A percentile compares a stretch with the other conserved stretches of the same genome.
Evolutionary conservation across 1,140 invertebrate species (phyloP).

Genomic region (Charaxes varanes): DNA sequence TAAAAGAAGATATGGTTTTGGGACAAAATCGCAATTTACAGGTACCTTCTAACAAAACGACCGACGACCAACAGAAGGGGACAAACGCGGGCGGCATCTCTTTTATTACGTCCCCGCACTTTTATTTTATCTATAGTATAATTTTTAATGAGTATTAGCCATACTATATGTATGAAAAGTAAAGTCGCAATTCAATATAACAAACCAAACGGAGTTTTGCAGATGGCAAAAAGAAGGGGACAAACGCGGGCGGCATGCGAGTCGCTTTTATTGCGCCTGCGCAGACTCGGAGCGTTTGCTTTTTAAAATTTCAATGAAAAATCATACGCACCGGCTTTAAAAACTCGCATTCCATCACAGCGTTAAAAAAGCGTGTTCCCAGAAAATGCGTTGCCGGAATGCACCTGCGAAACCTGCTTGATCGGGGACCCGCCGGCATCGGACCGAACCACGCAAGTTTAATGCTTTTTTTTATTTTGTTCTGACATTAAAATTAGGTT

Average conservation of each 20-base stretch:
- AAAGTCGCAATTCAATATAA: no score
- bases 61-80: slow-evolving; percentile 43
- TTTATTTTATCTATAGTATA: no score
- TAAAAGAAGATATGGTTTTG: no score
- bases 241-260: slow-evolving; percentile 36
- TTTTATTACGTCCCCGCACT: slow-evolving; percentile 42
- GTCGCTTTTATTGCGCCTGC: slow-evolving; percentile 43
- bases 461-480: no score
- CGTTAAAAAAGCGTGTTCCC: slow-evolving; percentile 56
- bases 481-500: no score
- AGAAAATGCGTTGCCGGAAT: slow-evolving; percentile 59
- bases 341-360: slow-evolving; percentile 49
- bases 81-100: slow-evolving; percentile 36
- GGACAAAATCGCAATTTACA: no score
- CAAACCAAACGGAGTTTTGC: slow-evolving; percentile 41
- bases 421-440: slow-evolving; percentile 36
- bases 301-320: slow-evolving; percentile 69
- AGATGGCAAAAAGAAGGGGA: slow-evolving; percentile 43
- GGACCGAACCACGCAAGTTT: slow-evolving; percentile 24
- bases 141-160: no score
- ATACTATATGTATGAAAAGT: no score
- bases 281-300: slow-evolving; percentile 37
- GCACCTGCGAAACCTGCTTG: slow-evolving; percentile 45
- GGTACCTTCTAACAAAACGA: no score
- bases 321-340: slow-evolving; percentile 49